A percentile compares a stretch with the other conserved stretches of the same genome.
phyloP scores from a whole-genome alignment of 2,113 vertebrate genomes.

The Stercorarius parasiticus region DNA sequence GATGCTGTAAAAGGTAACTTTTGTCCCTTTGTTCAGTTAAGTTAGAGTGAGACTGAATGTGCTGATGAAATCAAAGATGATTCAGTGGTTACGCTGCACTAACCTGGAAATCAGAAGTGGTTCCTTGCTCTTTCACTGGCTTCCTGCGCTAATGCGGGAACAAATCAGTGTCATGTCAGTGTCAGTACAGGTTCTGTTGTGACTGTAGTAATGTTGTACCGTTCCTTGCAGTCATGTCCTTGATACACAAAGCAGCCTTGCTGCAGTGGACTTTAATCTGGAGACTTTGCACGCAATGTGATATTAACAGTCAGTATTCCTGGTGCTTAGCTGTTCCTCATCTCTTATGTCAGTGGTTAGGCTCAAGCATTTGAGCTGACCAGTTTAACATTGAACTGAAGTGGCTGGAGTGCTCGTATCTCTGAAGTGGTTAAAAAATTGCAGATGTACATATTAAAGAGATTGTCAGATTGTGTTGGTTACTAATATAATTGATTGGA shows the following conservation, averaged over 20 bases:
- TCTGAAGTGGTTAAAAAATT: not conserved
- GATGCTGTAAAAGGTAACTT: not conserved
- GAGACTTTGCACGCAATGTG: rapidly evolving
- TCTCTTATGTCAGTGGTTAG: not conserved
- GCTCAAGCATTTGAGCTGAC: not conserved
- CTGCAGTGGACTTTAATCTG: not conserved
- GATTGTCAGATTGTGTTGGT: not conserved
- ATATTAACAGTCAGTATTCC: not conserved
- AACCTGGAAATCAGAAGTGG: not conserved
- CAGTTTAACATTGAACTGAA: not conserved
- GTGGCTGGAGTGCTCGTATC: not conserved
- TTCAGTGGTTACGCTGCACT: not conserved
- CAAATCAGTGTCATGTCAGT: not conserved
- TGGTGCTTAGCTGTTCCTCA: not conserved
- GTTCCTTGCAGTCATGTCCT: not conserved
- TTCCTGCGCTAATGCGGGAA: not conserved
- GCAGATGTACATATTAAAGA: not conserved
- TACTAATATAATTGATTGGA: not conserved
- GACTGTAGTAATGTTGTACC: not conserved
- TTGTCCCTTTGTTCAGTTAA: not conserved
- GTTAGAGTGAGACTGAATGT: not conserved
- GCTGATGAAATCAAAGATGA: not conserved
- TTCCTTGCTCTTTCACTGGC: not conserved
- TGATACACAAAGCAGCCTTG: not conserved
- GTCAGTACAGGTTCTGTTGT: not conserved